phyloP scores from a whole-genome alignment of 2,888 invertebrate species.

The Stegana nigrithorax region DNA sequence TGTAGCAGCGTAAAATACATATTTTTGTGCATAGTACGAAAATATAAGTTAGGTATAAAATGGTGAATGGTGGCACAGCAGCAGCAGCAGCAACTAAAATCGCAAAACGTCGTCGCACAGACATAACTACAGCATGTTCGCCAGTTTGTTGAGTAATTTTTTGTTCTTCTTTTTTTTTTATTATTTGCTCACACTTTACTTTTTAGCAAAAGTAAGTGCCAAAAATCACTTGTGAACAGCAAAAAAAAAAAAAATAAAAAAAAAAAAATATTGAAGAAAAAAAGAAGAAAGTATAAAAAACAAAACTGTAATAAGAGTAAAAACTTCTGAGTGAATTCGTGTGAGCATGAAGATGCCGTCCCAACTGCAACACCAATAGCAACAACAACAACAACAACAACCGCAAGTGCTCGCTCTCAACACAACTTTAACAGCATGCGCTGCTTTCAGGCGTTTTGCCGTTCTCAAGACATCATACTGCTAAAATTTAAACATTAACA shows the following conservation, averaged over 20 bases:
- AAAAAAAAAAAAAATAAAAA: constrained; percentile 6
- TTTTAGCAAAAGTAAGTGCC: constrained; percentile 21
- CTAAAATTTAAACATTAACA: too few relatives aligned
- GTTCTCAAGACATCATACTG: too few relatives aligned
- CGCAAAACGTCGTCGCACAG: constrained; percentile 48
- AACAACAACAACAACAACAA: too few relatives aligned
- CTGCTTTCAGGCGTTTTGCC: too few relatives aligned
- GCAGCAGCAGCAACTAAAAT: constrained; percentile 1
- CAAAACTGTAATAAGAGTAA: neutral
- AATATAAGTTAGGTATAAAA: neutral
- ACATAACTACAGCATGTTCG: constrained; percentile 58
- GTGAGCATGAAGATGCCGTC: neutral
- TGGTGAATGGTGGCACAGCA: constrained; percentile 16
- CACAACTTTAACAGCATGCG: too few relatives aligned
- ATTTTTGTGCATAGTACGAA: neutral
- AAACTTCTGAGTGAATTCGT: constrained; percentile 4
- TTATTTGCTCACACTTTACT: too few relatives aligned
- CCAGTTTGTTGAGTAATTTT: too few relatives aligned
- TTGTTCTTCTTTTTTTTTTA: too few relatives aligned
- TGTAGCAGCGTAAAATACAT: constrained; percentile 33
- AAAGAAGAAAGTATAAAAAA: constrained; percentile 28
- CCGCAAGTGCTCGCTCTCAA: too few relatives aligned
- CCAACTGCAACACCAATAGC: too few relatives aligned
- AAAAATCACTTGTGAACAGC: constrained; percentile 38
- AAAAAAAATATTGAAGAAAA: constrained; percentile 20